Evolutionary conservation across 1,140 invertebrate species (phyloP).

Genomic region (Hypsibius dujardini): DNA sequence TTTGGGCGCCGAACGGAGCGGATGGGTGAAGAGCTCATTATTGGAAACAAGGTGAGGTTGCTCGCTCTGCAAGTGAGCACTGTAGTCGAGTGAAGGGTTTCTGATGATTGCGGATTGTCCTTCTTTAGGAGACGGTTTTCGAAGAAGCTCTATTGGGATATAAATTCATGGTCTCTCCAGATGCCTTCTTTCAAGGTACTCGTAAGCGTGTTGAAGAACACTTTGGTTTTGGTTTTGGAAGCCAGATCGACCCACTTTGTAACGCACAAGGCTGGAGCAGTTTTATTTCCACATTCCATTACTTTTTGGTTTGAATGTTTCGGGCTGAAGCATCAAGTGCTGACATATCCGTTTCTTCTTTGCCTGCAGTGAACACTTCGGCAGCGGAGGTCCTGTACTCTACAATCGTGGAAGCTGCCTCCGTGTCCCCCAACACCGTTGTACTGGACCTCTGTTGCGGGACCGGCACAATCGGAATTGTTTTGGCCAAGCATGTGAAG

Average conservation of each 20-base stretch:
- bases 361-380: constrained; percentile 59
- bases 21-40: constrained; percentile 14
- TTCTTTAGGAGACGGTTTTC: constrained; percentile 41
- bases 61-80: neutral
- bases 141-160: constrained; percentile 58
- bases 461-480: constrained; percentile 84
- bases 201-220: too few species aligned
- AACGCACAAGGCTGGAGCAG: constrained; percentile 11
- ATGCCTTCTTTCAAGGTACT: constrained; percentile 58
- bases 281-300: neutral
- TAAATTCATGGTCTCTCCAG: constrained; percentile 74
- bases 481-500: constrained; percentile 46
- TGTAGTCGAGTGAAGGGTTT: neutral
- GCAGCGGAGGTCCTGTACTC: constrained; percentile 71
- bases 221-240: too few species aligned
- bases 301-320: neutral
- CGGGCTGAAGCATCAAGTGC: constrained; percentile 1
- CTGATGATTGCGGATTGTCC: constrained; percentile 20
- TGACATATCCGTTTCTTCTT: constrained; percentile 11
- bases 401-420: constrained; percentile 55
- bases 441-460: constrained; percentile 91
- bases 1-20: constrained; percentile 31
- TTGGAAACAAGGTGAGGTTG: neutral
- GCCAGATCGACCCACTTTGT: neutral
- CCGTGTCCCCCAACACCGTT: constrained; percentile 41